Conservation (phyloP, 2,888 invertebrate genomes). For the Strigamia maritima region DNA sequence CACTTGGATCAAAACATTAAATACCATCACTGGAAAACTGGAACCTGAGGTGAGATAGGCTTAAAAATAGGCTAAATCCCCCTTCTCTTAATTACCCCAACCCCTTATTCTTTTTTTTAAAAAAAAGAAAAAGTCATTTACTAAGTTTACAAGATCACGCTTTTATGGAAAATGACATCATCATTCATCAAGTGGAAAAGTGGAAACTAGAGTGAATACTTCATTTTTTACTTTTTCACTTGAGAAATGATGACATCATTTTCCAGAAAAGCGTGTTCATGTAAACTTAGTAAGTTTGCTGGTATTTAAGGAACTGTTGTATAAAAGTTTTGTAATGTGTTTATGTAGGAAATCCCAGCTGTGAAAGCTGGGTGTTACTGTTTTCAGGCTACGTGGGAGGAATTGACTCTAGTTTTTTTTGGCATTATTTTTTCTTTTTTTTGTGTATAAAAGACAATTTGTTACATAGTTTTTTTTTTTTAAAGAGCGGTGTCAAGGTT, state of each 20-base stretch:
- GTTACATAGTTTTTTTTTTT: conserved; percentile 8
- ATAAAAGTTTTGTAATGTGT: background rate
- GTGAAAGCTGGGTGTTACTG: background rate
- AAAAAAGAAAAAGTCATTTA: background rate
- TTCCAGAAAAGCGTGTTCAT: too few species aligned
- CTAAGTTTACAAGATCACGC: too few species aligned
- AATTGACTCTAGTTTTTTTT: background rate
- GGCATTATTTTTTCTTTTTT: background rate
- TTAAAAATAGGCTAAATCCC: background rate
- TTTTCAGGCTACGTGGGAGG: background rate
- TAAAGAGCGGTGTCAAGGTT: conserved; percentile 26
- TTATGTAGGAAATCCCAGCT: background rate
- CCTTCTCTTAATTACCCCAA: too few species aligned
- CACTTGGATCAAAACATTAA: conserved; percentile 14
- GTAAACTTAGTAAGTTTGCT: background rate
- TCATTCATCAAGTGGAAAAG: too few species aligned
- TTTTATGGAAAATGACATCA: too few species aligned
- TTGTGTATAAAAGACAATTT: background rate
- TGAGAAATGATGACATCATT: too few species aligned
- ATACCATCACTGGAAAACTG: conserved; percentile 16
- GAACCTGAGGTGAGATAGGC: conserved; percentile 31
- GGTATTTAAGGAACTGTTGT: background rate
- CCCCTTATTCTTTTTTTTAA: background rate
- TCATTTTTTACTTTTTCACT: too few species aligned
- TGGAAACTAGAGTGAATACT: too few species aligned